Percentiles rank a stretch among this genome's conserved stretches.
These are phyloP conservation scores for Ecliptopera silaceata DNA, from an alignment of 2,888 invertebrate genomes.

Conservation along the genomic window DNA sequence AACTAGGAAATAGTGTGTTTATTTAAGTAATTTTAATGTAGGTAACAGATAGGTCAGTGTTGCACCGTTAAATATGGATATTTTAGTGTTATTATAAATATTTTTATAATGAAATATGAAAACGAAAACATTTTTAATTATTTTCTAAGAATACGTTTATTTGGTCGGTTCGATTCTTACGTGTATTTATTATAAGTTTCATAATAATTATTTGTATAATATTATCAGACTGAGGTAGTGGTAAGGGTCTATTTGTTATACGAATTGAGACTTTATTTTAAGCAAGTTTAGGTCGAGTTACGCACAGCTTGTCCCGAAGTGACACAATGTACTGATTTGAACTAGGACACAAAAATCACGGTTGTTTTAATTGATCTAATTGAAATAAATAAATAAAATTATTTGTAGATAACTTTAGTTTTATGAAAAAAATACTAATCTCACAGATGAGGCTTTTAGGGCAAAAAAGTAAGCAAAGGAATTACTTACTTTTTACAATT, in stretches of 20 bases:
- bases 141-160: constrained; percentile 54
- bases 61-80: constrained; percentile 70
- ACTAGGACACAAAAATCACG: background rate
- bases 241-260: constrained; percentile 38
- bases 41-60: constrained; percentile 55
- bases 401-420: background rate
- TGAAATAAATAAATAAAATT: background rate
- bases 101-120: constrained; percentile 71
- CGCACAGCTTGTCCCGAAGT: constrained; percentile 20
- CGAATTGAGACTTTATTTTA: constrained; percentile 34
- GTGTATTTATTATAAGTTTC: constrained; percentile 48
- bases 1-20: constrained; percentile 29
- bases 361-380: background rate
- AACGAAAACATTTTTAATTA: constrained; percentile 57
- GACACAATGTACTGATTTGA: background rate
- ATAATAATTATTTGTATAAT: constrained; percentile 35
- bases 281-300: constrained; percentile 19
- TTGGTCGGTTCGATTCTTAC: constrained; percentile 53
- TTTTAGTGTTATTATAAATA: constrained; percentile 71
- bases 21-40: constrained; percentile 56
- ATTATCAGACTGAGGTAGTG: constrained; percentile 47
- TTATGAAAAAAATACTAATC: background rate
- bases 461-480: background rate
- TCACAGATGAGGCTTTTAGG: background rate
- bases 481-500: background rate